A percentile compares a stretch with the other conserved stretches of the same genome.
phyloP scores from a whole-genome alignment of 2,888 invertebrate genomes.

The Tholera decimalis region DNA sequence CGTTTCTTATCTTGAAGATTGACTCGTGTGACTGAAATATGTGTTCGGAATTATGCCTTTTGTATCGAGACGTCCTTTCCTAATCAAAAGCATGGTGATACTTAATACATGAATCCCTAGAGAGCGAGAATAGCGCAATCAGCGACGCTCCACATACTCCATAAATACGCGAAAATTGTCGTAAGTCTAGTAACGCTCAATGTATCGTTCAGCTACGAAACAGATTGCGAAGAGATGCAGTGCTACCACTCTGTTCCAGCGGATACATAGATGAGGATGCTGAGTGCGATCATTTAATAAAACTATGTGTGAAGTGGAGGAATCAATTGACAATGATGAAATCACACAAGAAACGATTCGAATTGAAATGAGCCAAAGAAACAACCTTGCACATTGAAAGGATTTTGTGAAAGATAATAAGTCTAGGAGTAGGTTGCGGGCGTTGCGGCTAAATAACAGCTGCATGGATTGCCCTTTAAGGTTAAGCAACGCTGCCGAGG shows the following conservation, averaged over 20 bases:
- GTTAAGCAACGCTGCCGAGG: no score
- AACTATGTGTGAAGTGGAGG: background rate
- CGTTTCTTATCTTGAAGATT: no score
- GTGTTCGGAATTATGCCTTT: background rate
- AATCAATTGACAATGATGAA: background rate
- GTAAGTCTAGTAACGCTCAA: background rate
- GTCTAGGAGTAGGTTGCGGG: no score
- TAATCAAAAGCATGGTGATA: background rate
- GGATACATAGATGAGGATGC: background rate
- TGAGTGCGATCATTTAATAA: background rate
- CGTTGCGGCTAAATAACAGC: no score
- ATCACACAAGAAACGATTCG: background rate
- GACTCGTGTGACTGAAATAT: background rate
- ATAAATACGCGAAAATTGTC: constrained; percentile 23
- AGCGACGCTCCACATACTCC: constrained; percentile 41
- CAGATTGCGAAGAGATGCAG: background rate
- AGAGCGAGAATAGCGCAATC: constrained; percentile 18
- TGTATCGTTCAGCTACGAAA: background rate
- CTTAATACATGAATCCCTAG: background rate
- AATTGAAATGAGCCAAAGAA: background rate
- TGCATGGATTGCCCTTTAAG: no score
- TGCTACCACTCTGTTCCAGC: background rate
- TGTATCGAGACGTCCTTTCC: background rate
- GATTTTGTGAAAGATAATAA: background rate
- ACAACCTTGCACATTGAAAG: background rate